Percentiles rank a stretch among this genome's conserved stretches.
phyloP scores from a whole-genome alignment of 2,113 vertebrate species.

The Tricholaema leucomelas region DNA sequence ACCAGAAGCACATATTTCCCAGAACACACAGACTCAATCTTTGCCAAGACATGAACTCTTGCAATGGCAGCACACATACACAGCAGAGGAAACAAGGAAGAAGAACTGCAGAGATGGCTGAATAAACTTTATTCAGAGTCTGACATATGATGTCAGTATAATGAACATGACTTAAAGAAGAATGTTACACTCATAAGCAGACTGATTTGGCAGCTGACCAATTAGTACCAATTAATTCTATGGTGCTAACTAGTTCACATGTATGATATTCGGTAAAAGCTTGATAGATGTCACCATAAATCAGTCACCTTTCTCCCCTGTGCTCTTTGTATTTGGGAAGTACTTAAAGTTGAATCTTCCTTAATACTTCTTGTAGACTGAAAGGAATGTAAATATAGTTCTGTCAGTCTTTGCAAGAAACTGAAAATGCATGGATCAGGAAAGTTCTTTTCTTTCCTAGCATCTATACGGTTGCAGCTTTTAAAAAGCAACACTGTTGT shows the following conservation, averaged over 20 bases:
- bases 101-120: slow-evolving; percentile 9
- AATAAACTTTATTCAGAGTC: slow-evolving; percentile 57
- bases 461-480: background rate
- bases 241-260: slow-evolving; percentile 62
- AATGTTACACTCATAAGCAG: slow-evolving; percentile 34
- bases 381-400: slow-evolving; percentile 20
- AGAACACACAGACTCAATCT: slow-evolving; percentile 1
- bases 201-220: slow-evolving; percentile 71
- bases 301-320: slow-evolving; percentile 42
- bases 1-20: background rate
- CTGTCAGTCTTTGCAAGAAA: background rate
- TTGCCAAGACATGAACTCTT: background rate
- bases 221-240: slow-evolving; percentile 74
- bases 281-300: slow-evolving; percentile 68
- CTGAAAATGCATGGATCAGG: background rate
- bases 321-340: slow-evolving; percentile 18
- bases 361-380: background rate
- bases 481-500: background rate
- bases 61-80: background rate
- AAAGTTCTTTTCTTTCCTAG: background rate
- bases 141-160: slow-evolving; percentile 42
- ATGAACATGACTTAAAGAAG: slow-evolving; percentile 57
- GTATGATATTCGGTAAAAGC: slow-evolving; percentile 65
- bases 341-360: slow-evolving; percentile 47
- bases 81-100: slow-evolving; percentile 27